phyloP scores from a whole-genome alignment of 2,888 invertebrate species.

The Scaptomyza tumidula region DNA sequence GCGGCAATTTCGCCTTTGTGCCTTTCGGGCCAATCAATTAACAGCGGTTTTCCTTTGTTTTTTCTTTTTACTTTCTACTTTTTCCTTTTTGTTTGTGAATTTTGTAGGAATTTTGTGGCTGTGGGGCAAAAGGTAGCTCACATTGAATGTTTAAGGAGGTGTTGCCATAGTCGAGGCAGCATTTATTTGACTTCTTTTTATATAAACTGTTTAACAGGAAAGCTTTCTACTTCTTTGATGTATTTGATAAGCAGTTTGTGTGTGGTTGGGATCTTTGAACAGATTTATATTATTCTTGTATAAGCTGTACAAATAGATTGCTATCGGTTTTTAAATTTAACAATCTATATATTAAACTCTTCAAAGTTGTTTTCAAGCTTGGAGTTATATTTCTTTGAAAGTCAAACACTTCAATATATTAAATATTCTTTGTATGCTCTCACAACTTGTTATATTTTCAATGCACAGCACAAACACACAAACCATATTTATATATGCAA shows the following conservation, averaged over 20 bases:
- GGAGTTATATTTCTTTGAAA: background rate
- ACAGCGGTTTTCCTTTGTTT: constrained; percentile 36
- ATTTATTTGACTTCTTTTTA: background rate
- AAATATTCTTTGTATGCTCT: background rate
- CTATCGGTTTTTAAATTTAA: too few species aligned
- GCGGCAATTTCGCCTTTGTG: constrained; percentile 24
- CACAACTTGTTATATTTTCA: background rate
- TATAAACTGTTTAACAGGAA: constrained; percentile 7
- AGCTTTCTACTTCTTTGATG: background rate
- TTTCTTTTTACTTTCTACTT: constrained; percentile 14
- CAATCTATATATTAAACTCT: too few species aligned
- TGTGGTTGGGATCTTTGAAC: background rate
- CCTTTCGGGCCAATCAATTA: constrained; percentile 62
- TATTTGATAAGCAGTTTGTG: background rate
- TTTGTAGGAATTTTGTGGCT: constrained; percentile 37
- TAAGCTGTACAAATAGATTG: too few species aligned
- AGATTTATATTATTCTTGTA: too few species aligned
- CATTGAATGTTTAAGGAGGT: background rate
- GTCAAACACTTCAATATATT: background rate
- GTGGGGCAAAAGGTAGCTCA: constrained; percentile 3
- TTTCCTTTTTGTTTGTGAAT: constrained; percentile 1
- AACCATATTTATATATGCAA: background rate
- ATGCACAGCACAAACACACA: too few species aligned
- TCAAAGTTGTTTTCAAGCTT: too few species aligned
- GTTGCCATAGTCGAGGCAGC: background rate